Evolutionary conservation across 2,113 vertebrate genomes (phyloP).

Genomic region (Candoia aspera): DNA sequence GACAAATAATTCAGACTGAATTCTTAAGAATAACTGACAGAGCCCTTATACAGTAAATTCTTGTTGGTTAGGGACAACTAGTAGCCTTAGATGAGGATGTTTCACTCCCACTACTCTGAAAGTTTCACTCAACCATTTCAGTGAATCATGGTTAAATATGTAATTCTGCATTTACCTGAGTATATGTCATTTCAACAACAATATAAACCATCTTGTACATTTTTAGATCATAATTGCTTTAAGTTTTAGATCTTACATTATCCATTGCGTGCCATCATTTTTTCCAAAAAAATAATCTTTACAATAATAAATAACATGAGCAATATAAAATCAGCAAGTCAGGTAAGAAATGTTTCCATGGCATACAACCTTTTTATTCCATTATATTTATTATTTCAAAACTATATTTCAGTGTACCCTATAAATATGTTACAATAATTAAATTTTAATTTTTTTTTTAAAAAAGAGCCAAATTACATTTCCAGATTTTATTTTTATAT

Average conservation of each 20-base stretch:
- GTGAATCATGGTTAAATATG: not conserved
- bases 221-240: not conserved
- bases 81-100: too few relatives aligned
- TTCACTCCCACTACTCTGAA: not conserved
- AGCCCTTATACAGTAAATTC: not conserved
- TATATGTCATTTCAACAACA: not conserved
- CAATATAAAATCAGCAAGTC: not conserved
- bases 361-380: not conserved
- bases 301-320: not conserved
- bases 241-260: too few relatives aligned
- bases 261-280: not conserved
- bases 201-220: not conserved
- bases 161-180: not conserved
- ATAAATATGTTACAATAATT: not conserved
- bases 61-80: not conserved
- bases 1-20: not conserved
- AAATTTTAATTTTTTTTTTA: not conserved
- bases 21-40: not conserved
- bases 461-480: not conserved
- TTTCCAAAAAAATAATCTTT: not conserved
- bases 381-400: not conserved
- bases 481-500: not conserved
- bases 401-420: not conserved
- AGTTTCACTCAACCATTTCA: not conserved
- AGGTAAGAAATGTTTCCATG: not conserved